phyloP scores from a whole-genome alignment of 1,140 invertebrate genomes.

The Battus philenor region DNA sequence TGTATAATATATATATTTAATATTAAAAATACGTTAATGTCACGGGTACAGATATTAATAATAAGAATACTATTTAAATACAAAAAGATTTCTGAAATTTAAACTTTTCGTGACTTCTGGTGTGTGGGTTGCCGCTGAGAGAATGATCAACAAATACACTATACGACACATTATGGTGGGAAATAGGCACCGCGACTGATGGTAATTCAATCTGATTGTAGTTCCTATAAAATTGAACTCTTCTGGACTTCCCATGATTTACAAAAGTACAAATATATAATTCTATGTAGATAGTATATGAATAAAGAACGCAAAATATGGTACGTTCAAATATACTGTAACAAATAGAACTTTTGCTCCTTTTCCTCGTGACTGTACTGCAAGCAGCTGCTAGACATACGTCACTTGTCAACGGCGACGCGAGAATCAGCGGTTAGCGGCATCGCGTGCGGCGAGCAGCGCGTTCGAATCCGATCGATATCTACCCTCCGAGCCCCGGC shows the following conservation, averaged over 20 bases:
- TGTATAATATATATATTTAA: too few relatives aligned
- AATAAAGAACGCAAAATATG: background rate
- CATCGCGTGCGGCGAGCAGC: slow-evolving; percentile 41
- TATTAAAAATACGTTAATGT: too few relatives aligned
- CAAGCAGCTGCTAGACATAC: slow-evolving; percentile 51
- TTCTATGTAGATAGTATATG: background rate
- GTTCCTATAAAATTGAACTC: too few relatives aligned
- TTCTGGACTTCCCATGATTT: background rate
- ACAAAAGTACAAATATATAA: background rate
- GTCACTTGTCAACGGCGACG: slow-evolving; percentile 54
- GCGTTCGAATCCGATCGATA: slow-evolving; percentile 53
- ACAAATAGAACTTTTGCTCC: background rate
- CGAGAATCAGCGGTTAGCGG: slow-evolving; percentile 59
- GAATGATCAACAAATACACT: too few relatives aligned
- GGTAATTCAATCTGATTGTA: too few relatives aligned
- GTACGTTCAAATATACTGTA: too few relatives aligned
- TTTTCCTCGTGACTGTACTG: slow-evolving; percentile 29
- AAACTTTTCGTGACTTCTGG: too few relatives aligned
- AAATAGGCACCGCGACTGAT: background rate
- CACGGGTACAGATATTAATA: too few relatives aligned
- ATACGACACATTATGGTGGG: too few relatives aligned
- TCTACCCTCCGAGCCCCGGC: slow-evolving; percentile 26
- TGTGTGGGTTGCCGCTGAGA: too few relatives aligned
- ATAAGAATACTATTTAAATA: too few relatives aligned
- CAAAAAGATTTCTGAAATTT: too few relatives aligned